Evolutionary conservation across 2,888 invertebrate species (phyloP), one percentile per base, ranked within the genome.

Genomic region (Sminthurides aquaticus): DNA sequence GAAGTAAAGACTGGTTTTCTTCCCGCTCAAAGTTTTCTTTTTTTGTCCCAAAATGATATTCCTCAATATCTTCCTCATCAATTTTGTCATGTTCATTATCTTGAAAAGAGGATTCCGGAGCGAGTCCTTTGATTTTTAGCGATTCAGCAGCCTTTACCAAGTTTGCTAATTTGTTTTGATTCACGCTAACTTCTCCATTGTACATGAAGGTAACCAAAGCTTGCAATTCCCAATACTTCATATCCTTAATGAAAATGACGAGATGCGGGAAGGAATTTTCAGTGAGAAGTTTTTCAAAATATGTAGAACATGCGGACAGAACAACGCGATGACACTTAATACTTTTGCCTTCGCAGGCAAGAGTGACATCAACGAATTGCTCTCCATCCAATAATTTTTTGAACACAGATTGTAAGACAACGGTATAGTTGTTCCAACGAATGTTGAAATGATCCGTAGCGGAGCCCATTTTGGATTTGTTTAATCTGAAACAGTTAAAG

Each of bases 141-240:
- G 90, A 87, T 76, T 91, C 90, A 0, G 91, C 91, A 0, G 90
- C 89, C 76, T 87, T 87, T 11, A 91, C 80, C n/a, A 91, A 79
- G 72, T 88, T 87, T 34, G 89, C 87, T 60, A 91, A 79, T 67
- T 90, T 89, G 64, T 90, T 89, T 75, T 91, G 90, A 2, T 89
- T 88, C 0, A 91, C 90, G 76, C 90, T 90, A 34, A 91, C 91
- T 78, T 91, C 91, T 0, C 91, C 91, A 76, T 89, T 89, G 79
- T 91, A 91, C 91, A 91, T 91, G 77, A 91, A 91, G 79, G 90
- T 90, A 43, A 91, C 90, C 55, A 91, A 80, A 0, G 90, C 90
- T 76, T 91, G 89, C 79, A 91, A 87, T 76, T 91, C 90, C 80
- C 88, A 88, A 77, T 90, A 86, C 68, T 81, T 86, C 82, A 91